Percentiles rank a stretch among this genome's conserved stretches.
Conservation (phyloP, 1,140 invertebrate genomes). For the Drosophila sproati region DNA sequence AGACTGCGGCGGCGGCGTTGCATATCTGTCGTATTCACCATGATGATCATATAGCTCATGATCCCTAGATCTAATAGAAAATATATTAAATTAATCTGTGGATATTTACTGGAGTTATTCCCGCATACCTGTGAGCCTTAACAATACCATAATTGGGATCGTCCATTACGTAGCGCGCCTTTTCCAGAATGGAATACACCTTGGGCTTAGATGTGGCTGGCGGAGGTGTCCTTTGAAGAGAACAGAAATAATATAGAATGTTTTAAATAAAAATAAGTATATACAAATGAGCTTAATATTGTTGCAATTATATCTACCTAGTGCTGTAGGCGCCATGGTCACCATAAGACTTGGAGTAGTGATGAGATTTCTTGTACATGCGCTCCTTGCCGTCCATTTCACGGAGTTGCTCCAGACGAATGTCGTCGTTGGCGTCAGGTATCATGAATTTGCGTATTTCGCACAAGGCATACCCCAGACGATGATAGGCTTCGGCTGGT, state of each 20-base stretch:
- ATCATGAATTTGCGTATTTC: conserved; percentile 90
- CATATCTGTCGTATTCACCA: conserved; percentile 79
- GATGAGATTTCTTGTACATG: conserved; percentile 79
- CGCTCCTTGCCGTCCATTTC: conserved; percentile 87
- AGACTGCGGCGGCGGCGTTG: conserved; percentile 72
- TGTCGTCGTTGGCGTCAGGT: conserved; percentile 92
- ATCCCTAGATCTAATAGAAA: conserved; percentile 62
- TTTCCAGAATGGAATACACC: conserved; percentile 92
- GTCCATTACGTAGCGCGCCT: conserved; percentile 92
- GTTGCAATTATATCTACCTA: conserved; percentile 39
- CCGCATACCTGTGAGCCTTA: conserved; percentile 70
- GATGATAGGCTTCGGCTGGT: conserved; percentile 95
- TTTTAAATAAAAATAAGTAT: too few species aligned
- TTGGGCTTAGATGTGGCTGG: conserved; percentile 87
- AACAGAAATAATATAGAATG: not conserved
- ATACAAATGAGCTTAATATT: not conserved
- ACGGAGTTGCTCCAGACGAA: conserved; percentile 90
- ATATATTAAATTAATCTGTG: not conserved
- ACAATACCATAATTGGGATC: conserved; percentile 87
- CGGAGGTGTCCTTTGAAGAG: conserved; percentile 72
- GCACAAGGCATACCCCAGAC: conserved; percentile 94
- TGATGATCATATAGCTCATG: conserved; percentile 80
- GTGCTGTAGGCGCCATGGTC: conserved; percentile 74
- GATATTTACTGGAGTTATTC: not conserved
- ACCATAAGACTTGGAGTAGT: conserved; percentile 78